Conservation (phyloP, 2,113 vertebrate species). For the Aepyceros melampus region DNA sequence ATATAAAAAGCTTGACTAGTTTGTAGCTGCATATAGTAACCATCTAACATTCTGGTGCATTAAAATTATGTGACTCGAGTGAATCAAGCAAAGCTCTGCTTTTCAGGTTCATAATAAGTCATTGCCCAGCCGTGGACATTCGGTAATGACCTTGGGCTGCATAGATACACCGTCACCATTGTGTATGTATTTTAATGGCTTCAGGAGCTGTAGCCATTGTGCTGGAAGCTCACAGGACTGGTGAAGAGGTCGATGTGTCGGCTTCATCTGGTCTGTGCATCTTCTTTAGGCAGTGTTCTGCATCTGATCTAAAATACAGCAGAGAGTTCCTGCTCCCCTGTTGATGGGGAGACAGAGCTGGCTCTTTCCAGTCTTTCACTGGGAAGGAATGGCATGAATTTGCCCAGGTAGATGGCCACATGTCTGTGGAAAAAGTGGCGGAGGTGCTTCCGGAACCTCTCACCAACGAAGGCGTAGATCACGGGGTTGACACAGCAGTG, state of each 20-base stretch:
- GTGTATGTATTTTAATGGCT: not conserved
- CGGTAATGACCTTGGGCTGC: not conserved
- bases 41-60: not conserved
- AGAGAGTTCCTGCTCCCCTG: conserved; percentile 78
- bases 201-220: not conserved
- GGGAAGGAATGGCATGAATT: conserved; percentile 62
- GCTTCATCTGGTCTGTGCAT: not conserved
- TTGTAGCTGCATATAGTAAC: not conserved
- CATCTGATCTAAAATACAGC: conserved; percentile 63
- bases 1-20: not conserved
- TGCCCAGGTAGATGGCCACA: conserved; percentile 54
- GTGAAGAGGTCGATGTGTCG: not conserved
- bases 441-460: conserved; percentile 88
- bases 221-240: not conserved
- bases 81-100: conserved; percentile 23
- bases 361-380: conserved; percentile 71
- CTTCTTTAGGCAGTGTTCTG: not conserved
- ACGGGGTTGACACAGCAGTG: conserved; percentile 94
- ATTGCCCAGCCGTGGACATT: not conserved
- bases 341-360: conserved; percentile 78
- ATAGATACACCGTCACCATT: rapidly evolving
- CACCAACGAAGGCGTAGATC: conserved; percentile 92
- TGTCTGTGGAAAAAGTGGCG: conserved; percentile 70
- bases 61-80: not conserved
- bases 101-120: not conserved